Base-by-base conservation (phyloP, 2,888 invertebrate species). In the Salpingus planirostris region DNA sequence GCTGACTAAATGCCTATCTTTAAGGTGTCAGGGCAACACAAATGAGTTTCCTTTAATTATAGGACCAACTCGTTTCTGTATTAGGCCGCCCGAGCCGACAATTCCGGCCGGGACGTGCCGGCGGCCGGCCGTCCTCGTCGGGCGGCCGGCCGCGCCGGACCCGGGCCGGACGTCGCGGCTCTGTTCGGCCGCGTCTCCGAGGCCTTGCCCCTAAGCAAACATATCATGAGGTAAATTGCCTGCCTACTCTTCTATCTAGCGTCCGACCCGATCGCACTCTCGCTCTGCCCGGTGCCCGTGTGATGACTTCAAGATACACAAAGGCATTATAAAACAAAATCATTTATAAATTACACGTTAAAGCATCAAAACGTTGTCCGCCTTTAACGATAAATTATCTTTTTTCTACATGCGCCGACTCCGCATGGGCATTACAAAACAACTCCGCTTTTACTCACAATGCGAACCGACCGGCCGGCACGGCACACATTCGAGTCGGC, bases 1-100 rank as follows among this genome's bases (percentile, higher is more conserved):
- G 60, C 63, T 64, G 64, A 63, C 64, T 64, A 64, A 64, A 64
- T 64, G 64, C 64, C 64, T 62, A 64, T 64, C 64, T 63, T 64
- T 64, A 64, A 64, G 60, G 64, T 64, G 64, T 64, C 64, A 63
- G 62, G 58, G 59, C 57, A 60, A 55, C 63, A 60, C 64, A 64
- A 64, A 64, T 64, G 64, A 64, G 64, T 64, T 64, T 64, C 58
- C 64, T 60, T 64, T 64, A 64, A 64, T 64, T 64, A 64, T 59
- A 63, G 64, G 64, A 59, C 62, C 62, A 61, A 54, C 56, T 54
- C 52, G 58, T 61, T 63, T 61, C 57, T 59, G 59, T 60, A 53
- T 53, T 55, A 49, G 55, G 59, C 59, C 61, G 57, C 56, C 52
- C 46, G 46, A 44, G 46, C 51, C 54, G 50, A 42, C 45, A 29